Evolutionary conservation across 1,140 invertebrate species (phyloP).

Genomic region (Drosophila trapezifrons): DNA sequence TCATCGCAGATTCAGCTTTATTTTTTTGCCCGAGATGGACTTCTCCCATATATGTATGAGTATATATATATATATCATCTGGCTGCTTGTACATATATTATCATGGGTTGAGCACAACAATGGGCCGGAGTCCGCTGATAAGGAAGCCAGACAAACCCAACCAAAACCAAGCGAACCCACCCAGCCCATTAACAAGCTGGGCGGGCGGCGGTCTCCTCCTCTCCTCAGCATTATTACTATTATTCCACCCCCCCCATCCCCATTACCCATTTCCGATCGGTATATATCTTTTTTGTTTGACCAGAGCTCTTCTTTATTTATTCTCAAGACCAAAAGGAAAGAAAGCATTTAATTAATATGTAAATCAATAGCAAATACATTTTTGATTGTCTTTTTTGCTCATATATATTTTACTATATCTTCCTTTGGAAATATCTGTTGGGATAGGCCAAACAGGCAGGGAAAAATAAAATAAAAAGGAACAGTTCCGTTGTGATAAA

Average conservation of each 20-base stretch:
- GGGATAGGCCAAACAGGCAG: neutral
- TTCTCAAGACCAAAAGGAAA: too few species aligned
- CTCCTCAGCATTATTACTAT: neutral
- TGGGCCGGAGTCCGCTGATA: constrained; percentile 34
- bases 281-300: too few species aligned
- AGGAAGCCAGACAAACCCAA: constrained; percentile 34
- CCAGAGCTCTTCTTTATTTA: too few species aligned
- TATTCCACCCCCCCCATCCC: too few species aligned
- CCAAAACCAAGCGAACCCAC: constrained; percentile 14
- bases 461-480: neutral
- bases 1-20: constrained; percentile 15
- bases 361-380: too few species aligned
- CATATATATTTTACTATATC: too few species aligned
- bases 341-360: too few species aligned
- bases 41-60: constrained; percentile 5
- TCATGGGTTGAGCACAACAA: constrained; percentile 34
- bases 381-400: too few species aligned
- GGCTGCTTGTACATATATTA: constrained; percentile 21
- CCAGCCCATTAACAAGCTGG: constrained; percentile 19
- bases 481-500: neutral
- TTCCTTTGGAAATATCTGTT: too few species aligned
- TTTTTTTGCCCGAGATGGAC: constrained; percentile 45
- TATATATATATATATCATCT: constrained; percentile 13
- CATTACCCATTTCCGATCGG: neutral
- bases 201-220: neutral